phyloP scores from a whole-genome alignment of 35 echinoderm and acorn worm species.

The Heliocidaris erythrogramma region DNA sequence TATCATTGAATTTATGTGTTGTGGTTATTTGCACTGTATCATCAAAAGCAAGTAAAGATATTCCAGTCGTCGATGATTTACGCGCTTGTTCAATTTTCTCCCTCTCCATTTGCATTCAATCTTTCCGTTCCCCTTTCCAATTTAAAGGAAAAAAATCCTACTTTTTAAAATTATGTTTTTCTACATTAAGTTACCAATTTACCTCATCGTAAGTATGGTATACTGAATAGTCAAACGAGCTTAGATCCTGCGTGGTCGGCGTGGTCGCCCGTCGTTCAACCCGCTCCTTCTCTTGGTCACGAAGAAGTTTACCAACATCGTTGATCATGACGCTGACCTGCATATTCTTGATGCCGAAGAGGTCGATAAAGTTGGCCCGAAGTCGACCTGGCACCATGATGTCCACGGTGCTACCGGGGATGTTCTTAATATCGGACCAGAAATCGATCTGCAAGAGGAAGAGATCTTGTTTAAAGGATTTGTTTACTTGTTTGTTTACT shows the following conservation, averaged over 20 bases:
- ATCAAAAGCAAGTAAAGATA: no score
- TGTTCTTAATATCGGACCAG: constrained; percentile 52
- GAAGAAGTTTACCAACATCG: constrained; percentile 66
- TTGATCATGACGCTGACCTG: constrained; percentile 54
- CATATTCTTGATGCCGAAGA: constrained; percentile 45
- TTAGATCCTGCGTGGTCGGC: constrained; percentile 40
- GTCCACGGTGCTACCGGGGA: constrained; percentile 57
- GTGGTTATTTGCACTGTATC: no score
- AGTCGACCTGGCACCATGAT: constrained; percentile 66
- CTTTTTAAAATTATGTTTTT: no score
- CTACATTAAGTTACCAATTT: no score
- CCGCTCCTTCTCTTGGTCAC: neutral
- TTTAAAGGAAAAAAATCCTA: no score
- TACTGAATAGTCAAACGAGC: constrained; percentile 69
- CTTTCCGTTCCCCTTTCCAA: no score
- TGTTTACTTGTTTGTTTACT: neutral
- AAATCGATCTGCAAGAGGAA: constrained; percentile 66
- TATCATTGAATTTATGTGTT: no score
- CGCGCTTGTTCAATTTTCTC: no score
- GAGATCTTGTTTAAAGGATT: neutral
- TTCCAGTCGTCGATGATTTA: no score
- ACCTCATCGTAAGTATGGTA: constrained; percentile 91
- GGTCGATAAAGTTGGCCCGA: neutral
- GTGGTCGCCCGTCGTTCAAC: neutral
- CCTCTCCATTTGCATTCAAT: no score